These are phyloP conservation scores for Brachyalestes nurse DNA, from an alignment of 2,797 vertebrate species.

Conservation along the genomic window DNA sequence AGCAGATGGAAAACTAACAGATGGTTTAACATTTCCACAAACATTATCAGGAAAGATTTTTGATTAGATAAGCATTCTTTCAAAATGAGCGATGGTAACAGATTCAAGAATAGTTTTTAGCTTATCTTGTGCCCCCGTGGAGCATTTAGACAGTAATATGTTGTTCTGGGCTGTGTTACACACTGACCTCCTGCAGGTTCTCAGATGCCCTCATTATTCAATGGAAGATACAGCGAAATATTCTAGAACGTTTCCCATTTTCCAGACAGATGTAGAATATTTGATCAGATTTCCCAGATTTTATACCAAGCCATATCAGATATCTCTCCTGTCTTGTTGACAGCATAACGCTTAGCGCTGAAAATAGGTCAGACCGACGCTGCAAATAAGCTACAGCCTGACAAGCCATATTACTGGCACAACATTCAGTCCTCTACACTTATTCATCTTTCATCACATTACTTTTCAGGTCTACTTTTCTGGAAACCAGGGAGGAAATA, in stretches of 20 bases:
- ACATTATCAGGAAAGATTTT: constrained; percentile 32
- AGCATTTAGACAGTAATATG: background rate
- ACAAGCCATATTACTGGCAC: constrained; percentile 23
- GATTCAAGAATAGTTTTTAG: constrained; percentile 31
- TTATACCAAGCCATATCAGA: constrained; percentile 31
- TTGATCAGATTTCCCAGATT: constrained; percentile 35
- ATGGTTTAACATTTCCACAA: constrained; percentile 8
- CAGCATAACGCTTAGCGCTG: constrained; percentile 25
- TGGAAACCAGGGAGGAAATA: background rate
- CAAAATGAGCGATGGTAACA: constrained; percentile 38
- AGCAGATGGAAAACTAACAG: background rate
- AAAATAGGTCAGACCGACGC: constrained; percentile 27
- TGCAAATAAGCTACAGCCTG: constrained; percentile 10
- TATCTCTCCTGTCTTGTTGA: constrained; percentile 20
- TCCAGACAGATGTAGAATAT: constrained; percentile 20
- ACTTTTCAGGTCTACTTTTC: constrained; percentile 14
- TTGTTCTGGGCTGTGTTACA: background rate
- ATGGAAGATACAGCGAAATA: constrained; percentile 18
- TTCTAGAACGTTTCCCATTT: constrained; percentile 20
- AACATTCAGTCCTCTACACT: constrained; percentile 31
- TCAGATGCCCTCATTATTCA: constrained; percentile 23
- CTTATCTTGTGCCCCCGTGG: background rate
- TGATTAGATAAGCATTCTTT: constrained; percentile 52
- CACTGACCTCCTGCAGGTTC: constrained; percentile 7
- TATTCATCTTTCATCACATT: constrained; percentile 34